Percentiles rank a stretch among this genome's conserved stretches.
phyloP scores from a whole-genome alignment of 2,797 vertebrate species.

The Vireo griseus region DNA sequence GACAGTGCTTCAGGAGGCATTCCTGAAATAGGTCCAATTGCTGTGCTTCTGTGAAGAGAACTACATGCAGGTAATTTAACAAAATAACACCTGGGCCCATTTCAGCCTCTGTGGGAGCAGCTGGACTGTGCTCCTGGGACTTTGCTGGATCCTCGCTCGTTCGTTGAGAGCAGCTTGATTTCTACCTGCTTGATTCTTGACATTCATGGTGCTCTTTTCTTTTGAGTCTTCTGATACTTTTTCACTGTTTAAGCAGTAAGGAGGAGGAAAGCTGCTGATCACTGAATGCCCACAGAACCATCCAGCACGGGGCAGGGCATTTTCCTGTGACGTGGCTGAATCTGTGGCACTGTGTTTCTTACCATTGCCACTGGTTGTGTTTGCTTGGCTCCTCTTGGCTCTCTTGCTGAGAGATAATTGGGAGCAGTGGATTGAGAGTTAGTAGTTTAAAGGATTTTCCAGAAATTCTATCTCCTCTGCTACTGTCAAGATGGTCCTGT shows the following conservation, averaged over 20 bases:
- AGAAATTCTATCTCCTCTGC: background rate
- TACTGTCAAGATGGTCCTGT: background rate
- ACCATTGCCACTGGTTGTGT: accelerated
- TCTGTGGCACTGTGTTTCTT: accelerated
- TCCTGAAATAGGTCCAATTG: background rate
- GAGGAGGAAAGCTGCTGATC: background rate
- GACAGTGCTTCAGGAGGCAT: background rate
- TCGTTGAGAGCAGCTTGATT: accelerated
- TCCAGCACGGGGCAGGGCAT: background rate
- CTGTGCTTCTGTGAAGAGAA: background rate
- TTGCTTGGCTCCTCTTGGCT: background rate
- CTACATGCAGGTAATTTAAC: background rate
- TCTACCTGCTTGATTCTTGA: background rate
- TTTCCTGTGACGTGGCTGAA: background rate
- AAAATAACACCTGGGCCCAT: background rate
- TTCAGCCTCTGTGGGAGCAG: background rate
- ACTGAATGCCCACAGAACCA: background rate
- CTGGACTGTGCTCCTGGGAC: background rate
- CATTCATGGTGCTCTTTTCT: background rate
- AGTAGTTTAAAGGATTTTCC: background rate
- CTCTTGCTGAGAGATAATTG: background rate
- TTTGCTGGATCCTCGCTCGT: accelerated
- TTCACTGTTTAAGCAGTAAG: background rate
- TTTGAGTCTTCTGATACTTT: background rate
- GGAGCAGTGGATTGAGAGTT: background rate